These are phyloP conservation scores for Vombatus ursinus DNA, from an alignment of 2,113 vertebrate genomes.

Conservation along the genomic window DNA sequence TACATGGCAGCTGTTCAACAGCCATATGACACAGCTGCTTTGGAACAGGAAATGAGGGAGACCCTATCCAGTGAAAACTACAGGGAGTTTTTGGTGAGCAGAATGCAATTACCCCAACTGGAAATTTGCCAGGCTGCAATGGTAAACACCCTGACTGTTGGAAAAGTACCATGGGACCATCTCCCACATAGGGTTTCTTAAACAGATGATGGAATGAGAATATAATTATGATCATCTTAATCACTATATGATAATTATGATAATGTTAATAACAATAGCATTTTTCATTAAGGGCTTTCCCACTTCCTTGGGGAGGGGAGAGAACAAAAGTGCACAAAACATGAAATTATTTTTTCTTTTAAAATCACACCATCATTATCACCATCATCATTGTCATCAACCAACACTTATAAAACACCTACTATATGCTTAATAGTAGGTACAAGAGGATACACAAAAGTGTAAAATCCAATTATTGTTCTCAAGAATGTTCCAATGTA, in stretches of 20 bases:
- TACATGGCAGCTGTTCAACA: slow-evolving; percentile 51
- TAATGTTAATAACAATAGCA: neutral
- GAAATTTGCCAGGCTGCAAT: slow-evolving; percentile 56
- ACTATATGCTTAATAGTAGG: neutral
- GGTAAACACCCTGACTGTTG: slow-evolving; percentile 26
- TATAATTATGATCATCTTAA: slow-evolving; percentile 21
- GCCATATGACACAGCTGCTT: slow-evolving; percentile 51
- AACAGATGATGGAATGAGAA: slow-evolving; percentile 42
- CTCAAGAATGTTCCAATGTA: neutral
- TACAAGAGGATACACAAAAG: neutral
- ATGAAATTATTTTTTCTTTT: neutral
- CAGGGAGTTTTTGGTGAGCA: slow-evolving; percentile 70
- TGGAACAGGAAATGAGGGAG: slow-evolving; percentile 61
- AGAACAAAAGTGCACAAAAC: neutral
- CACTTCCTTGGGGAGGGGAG: neutral
- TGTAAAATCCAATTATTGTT: neutral
- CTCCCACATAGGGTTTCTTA: slow-evolving; percentile 53
- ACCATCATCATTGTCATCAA: neutral
- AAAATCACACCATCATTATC: neutral
- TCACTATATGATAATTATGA: slow-evolving; percentile 24
- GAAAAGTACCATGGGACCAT: slow-evolving; percentile 54
- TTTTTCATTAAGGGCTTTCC: slow-evolving; percentile 1
- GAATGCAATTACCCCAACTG: slow-evolving; percentile 67
- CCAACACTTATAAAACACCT: rapidly evolving
- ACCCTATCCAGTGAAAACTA: slow-evolving; percentile 59